A percentile compares a stretch with the other conserved stretches of the same genome.
phyloP scores from a whole-genome alignment of 2,113 vertebrate species.

The Lonchura striata region DNA sequence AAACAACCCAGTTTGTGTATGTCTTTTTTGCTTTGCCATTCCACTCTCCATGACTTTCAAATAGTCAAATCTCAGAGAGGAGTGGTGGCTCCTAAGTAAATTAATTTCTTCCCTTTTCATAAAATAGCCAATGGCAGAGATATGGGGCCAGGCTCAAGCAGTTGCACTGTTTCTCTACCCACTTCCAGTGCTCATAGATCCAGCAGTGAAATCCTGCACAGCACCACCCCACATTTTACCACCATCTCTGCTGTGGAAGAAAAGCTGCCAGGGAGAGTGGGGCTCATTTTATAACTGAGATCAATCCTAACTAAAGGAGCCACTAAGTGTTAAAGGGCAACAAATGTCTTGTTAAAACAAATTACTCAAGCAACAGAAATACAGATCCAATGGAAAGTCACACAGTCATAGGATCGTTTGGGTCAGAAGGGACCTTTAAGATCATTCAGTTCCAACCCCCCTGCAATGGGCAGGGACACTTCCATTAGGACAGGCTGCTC shows the following conservation, averaged over 20 bases:
- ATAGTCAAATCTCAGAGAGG: background rate
- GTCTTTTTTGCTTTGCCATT: background rate
- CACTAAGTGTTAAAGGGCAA: background rate
- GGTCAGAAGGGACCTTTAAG: background rate
- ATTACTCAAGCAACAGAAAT: background rate
- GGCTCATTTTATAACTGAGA: background rate
- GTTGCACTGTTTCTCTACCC: fast-evolving
- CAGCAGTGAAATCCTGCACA: fast-evolving
- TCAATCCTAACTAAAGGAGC: background rate
- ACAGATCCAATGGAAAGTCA: background rate
- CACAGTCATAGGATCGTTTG: background rate
- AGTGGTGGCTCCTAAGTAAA: background rate
- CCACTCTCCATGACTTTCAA: background rate
- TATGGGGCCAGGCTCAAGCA: background rate
- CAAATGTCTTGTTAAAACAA: background rate
- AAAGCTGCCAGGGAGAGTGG: background rate
- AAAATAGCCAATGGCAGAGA: background rate
- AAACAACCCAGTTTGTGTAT: background rate
- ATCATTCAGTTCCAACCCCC: background rate
- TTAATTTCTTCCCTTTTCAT: background rate
- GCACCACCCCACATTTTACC: fast-evolving
- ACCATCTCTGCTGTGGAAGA: background rate
- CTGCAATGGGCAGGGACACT: background rate
- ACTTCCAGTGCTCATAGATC: background rate
- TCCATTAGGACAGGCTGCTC: background rate